These are phyloP conservation scores for Argynnis bischoffii DNA, from an alignment of 2,888 invertebrate genomes.

Conservation along the genomic window DNA sequence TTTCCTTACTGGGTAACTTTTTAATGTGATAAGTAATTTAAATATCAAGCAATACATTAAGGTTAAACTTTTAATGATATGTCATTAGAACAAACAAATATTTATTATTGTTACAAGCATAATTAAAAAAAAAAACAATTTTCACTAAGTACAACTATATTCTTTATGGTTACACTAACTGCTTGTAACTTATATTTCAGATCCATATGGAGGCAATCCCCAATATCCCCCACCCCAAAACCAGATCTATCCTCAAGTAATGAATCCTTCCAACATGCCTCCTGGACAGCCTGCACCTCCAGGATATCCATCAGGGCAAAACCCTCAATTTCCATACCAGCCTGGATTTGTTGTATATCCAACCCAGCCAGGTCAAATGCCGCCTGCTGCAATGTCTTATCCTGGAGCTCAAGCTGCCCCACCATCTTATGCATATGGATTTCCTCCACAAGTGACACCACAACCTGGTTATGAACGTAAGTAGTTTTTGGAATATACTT, in stretches of 20 bases:
- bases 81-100: neutral
- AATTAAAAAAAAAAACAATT: neutral
- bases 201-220: slow-evolving; percentile 59
- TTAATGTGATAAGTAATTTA: neutral
- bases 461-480: slow-evolving; percentile 43
- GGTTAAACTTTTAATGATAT: slow-evolving; percentile 1
- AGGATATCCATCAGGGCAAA: slow-evolving; percentile 48
- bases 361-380: slow-evolving; percentile 42
- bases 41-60: slow-evolving; percentile 5
- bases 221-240: slow-evolving; percentile 65
- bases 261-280: slow-evolving; percentile 58
- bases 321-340: slow-evolving; percentile 46
- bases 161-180: neutral
- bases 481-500: slow-evolving; percentile 22
- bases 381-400: slow-evolving; percentile 60
- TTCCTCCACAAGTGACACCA: slow-evolving; percentile 43
- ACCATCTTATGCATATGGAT: slow-evolving; percentile 42
- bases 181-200: slow-evolving; percentile 49
- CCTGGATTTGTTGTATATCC: slow-evolving; percentile 50
- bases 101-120: neutral
- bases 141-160: neutral
- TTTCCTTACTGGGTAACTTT: neutral
- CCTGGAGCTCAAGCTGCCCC: slow-evolving; percentile 48
- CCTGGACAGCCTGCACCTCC: slow-evolving; percentile 47
- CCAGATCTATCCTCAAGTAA: slow-evolving; percentile 64